Evolutionary conservation across 2,797 vertebrate genomes (phyloP).

Genomic region (Thripadectes ignobilis): DNA sequence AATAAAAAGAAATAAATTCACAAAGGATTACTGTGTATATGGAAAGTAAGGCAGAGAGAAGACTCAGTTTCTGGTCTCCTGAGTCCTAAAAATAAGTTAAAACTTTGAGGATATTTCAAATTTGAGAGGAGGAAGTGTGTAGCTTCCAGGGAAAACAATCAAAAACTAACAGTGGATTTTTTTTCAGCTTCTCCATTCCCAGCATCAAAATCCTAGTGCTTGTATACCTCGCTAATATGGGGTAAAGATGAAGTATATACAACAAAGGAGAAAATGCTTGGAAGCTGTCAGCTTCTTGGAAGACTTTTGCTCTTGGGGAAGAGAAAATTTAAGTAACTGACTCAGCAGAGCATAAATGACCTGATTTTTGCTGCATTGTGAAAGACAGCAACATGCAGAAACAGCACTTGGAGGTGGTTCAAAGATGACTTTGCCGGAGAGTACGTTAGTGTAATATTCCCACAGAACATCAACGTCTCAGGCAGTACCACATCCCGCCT

Average conservation of each 20-base stretch:
- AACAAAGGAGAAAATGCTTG: neutral
- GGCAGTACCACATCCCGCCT: neutral
- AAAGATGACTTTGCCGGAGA: slow-evolving; percentile 40
- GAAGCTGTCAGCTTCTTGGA: neutral
- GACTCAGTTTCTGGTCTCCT: neutral
- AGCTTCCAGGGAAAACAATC: neutral
- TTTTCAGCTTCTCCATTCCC: neutral
- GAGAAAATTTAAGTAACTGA: slow-evolving; percentile 47
- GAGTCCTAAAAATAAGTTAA: neutral
- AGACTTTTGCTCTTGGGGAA: neutral
- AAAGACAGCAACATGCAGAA: slow-evolving; percentile 50
- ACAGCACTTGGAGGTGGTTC: slow-evolving; percentile 54
- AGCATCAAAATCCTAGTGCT: neutral
- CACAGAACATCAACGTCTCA: neutral
- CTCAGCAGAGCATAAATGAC: slow-evolving; percentile 51
- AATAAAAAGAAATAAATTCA: slow-evolving; percentile 24
- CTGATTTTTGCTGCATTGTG: slow-evolving; percentile 47
- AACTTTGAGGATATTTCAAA: neutral
- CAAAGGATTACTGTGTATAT: neutral
- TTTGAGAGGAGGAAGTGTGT: neutral
- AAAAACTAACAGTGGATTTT: neutral
- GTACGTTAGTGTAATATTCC: slow-evolving; percentile 24
- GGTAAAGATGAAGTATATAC: neutral
- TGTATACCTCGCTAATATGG: neutral
- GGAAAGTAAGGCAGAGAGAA: slow-evolving; percentile 5